Percentiles rank a stretch among this genome's conserved stretches.
Evolutionary conservation across 37 sponge, comb jelly and placozoan species (phyloP).

Genomic region (Chondrilla cf. caribensis): DNA sequence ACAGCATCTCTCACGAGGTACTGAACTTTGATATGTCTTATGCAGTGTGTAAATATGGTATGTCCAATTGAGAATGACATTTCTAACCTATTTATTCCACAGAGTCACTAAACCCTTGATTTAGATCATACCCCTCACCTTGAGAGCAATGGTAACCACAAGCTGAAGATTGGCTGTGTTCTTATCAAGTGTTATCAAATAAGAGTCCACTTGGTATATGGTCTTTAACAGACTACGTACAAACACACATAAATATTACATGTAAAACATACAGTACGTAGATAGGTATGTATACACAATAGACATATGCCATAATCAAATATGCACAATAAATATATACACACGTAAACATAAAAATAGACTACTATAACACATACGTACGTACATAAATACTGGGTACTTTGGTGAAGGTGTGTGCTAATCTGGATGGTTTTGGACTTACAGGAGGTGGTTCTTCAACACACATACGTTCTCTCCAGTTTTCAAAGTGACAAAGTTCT

Average conservation of each 20-base stretch:
- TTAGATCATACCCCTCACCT: too few relatives aligned
- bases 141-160: constrained; percentile 5
- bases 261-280: too few relatives aligned
- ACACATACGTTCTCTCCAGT: background rate
- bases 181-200: constrained; percentile 9
- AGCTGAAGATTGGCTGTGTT: background rate
- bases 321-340: background rate
- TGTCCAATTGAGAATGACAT: too few relatives aligned
- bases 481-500: background rate
- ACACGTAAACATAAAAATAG: constrained; percentile 1
- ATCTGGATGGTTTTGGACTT: background rate
- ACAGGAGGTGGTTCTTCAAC: background rate
- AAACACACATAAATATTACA: too few relatives aligned
- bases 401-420: background rate
- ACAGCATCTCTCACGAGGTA: too few relatives aligned
- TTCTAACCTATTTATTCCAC: too few relatives aligned
- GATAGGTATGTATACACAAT: background rate
- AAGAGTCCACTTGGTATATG: constrained; percentile 8
- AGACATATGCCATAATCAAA: background rate
- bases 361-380: background rate
- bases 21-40: too few relatives aligned
- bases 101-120: too few relatives aligned
- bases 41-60: too few relatives aligned
- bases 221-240: background rate
- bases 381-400: background rate